A percentile compares a stretch with the other conserved stretches of the same genome.
Conservation (phyloP, 2,113 vertebrate species). For the Atractosteus spatula region DNA sequence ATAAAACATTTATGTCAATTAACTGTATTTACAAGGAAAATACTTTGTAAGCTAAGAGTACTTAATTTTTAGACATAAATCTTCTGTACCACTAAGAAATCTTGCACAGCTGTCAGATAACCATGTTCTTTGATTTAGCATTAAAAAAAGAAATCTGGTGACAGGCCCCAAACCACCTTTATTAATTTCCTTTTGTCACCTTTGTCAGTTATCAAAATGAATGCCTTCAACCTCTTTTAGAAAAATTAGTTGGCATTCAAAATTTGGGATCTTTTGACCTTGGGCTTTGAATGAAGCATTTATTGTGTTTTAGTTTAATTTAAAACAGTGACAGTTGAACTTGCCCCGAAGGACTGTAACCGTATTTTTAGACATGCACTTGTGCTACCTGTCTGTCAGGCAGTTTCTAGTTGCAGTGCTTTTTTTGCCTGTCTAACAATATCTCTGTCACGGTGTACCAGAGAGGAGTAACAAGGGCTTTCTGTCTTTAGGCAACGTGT, state of each 20-base stretch:
- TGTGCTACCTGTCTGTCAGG: conserved; percentile 48
- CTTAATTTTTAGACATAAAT: no score
- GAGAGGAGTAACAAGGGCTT: conserved; percentile 44
- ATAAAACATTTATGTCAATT: conserved; percentile 50
- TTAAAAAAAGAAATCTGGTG: neutral
- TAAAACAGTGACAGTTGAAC: conserved; percentile 49
- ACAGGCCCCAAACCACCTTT: conserved; percentile 32
- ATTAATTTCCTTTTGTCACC: conserved; percentile 38
- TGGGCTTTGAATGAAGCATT: conserved; percentile 13
- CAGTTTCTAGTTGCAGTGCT: conserved; percentile 42
- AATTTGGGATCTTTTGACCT: conserved; percentile 30
- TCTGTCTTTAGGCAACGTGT: conserved; percentile 32
- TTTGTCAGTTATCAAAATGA: conserved; percentile 34
- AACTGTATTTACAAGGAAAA: conserved; percentile 5
- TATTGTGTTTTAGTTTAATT: conserved; percentile 38
- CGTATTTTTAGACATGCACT: conserved; percentile 51
- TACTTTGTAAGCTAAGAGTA: no score
- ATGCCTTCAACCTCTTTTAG: conserved; percentile 22
- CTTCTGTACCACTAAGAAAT: no score
- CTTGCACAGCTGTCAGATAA: neutral
- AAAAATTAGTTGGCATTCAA: conserved; percentile 40
- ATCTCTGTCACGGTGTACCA: conserved; percentile 46
- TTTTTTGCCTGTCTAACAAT: conserved; percentile 44
- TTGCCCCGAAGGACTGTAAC: conserved; percentile 57
- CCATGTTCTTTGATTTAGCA: neutral